phyloP scores from a whole-genome alignment of 37 sponge, comb jelly and placozoan genomes.

The Agelas oroides region DNA sequence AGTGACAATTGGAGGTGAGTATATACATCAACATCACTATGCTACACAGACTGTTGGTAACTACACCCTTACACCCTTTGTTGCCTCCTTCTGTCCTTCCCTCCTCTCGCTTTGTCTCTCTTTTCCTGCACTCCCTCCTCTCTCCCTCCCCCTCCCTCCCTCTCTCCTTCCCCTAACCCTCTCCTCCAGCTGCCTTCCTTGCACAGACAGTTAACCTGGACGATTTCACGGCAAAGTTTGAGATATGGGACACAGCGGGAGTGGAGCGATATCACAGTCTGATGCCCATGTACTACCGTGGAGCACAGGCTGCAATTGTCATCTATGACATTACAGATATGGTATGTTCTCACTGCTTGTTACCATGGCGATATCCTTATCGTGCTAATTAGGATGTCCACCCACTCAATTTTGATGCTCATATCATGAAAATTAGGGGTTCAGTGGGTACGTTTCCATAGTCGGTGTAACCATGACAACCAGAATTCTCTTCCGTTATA shows the following conservation, averaged over 20 bases:
- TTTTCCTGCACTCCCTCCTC: not conserved
- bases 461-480: no score
- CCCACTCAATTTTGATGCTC: no score
- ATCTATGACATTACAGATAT: constrained; percentile 98
- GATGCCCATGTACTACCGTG: constrained; percentile 99
- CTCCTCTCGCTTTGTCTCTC: no score
- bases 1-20: constrained; percentile 92
- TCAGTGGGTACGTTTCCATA: no score
- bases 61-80: no score
- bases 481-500: no score
- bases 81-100: no score
- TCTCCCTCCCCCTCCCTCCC: not conserved
- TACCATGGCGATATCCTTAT: not conserved
- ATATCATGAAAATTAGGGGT: no score
- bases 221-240: constrained; percentile 98
- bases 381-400: no score
- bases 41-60: no score
- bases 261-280: constrained; percentile 98
- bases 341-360: constrained; percentile 52
- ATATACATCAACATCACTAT: no score
- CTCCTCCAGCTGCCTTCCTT: constrained; percentile 92
- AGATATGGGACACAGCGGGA: constrained; percentile 99
- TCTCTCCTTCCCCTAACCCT: not conserved
- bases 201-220: constrained; percentile 99
- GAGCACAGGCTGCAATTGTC: constrained; percentile 99